These are phyloP conservation scores for Pogonognathellus flavescens DNA, from an alignment of 1,140 invertebrate species.

Conservation along the genomic window DNA sequence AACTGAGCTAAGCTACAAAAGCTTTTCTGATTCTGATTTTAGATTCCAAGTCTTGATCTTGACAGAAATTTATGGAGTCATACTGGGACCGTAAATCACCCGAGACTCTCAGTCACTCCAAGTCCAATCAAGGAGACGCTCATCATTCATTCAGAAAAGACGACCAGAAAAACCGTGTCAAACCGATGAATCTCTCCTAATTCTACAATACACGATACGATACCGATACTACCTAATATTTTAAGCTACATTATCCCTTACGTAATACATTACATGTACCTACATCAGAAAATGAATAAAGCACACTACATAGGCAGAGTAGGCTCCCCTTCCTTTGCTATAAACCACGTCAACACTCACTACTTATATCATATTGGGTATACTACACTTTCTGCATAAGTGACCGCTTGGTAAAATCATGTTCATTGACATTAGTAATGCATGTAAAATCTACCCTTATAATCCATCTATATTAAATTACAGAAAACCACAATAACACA, in stretches of 20 bases:
- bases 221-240: slow-evolving; percentile 13
- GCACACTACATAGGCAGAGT: neutral
- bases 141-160: slow-evolving; percentile 60
- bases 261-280: neutral
- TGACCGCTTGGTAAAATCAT: too few species aligned
- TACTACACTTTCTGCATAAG: too few species aligned
- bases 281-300: too few species aligned
- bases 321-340: neutral
- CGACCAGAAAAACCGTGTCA: slow-evolving; percentile 59
- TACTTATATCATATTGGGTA: neutral
- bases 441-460: too few species aligned
- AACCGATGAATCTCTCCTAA: slow-evolving; percentile 59
- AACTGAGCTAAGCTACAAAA: slow-evolving; percentile 6
- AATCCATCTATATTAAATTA: too few species aligned
- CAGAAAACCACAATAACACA: too few species aligned
- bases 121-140: slow-evolving; percentile 63
- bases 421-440: too few species aligned
- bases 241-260: neutral
- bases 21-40: slow-evolving; percentile 42
- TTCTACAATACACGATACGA: slow-evolving; percentile 42
- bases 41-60: slow-evolving; percentile 52
- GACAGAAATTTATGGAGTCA: slow-evolving; percentile 66
- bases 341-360: slow-evolving; percentile 8
- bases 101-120: slow-evolving; percentile 51
- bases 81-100: slow-evolving; percentile 65